A percentile compares a stretch with the other conserved stretches of the same genome.
phyloP scores from a whole-genome alignment of 2,888 invertebrate species.

The Chloroclysta siterata region DNA sequence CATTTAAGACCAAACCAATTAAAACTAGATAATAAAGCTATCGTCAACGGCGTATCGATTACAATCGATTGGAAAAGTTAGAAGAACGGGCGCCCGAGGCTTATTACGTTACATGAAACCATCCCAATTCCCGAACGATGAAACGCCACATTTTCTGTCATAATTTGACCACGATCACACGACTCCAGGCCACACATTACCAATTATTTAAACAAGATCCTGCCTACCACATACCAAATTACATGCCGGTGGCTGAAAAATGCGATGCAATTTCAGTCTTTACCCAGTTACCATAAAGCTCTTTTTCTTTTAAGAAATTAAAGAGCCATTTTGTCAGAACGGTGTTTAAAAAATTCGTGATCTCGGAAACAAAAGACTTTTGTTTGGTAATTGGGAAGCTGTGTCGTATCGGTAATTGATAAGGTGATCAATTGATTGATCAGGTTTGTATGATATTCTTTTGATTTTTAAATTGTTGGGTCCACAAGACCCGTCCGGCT shows the following conservation, averaged over 20 bases:
- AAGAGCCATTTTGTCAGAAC: conserved; percentile 18
- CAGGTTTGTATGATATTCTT: no score
- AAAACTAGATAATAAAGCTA: no score
- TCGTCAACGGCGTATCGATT: no score
- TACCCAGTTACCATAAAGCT: conserved; percentile 19
- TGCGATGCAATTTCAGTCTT: conserved; percentile 13
- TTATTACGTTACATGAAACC: conserved; percentile 10
- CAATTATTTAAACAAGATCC: conserved; percentile 68
- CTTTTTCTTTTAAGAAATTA: conserved; percentile 9
- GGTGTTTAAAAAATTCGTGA: conserved; percentile 35
- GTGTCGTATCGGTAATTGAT: conserved; percentile 5
- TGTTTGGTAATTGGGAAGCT: conserved; percentile 32
- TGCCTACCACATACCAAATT: conserved; percentile 34
- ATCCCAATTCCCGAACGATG: conserved; percentile 8
- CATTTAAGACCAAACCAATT: no score
- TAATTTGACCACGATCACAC: conserved; percentile 25
- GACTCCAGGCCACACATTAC: conserved; percentile 49
- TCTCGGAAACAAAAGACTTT: conserved; percentile 31
- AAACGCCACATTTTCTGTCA: conserved; percentile 8
- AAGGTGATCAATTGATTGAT: conserved; percentile 4
- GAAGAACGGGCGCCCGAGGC: neutral
- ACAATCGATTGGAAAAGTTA: no score
- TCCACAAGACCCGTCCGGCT: no score
- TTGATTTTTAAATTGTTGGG: no score
- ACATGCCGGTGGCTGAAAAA: conserved; percentile 15